Conservation (phyloP, 1,140 invertebrate genomes). For the Archivesica marissinica region DNA sequence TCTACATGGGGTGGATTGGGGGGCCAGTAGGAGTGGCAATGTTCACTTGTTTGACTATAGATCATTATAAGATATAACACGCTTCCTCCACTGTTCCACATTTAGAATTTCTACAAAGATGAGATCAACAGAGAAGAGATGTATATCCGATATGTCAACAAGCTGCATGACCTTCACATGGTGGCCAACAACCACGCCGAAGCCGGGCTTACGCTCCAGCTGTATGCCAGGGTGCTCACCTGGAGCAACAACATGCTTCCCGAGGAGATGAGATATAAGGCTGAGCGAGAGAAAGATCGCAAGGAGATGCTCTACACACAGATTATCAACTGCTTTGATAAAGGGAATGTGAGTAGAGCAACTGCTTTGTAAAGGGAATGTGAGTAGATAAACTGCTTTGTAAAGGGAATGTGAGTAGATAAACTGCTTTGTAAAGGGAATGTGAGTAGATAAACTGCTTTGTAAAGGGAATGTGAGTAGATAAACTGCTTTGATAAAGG, state of each 20-base stretch:
- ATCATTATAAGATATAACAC: too few species aligned
- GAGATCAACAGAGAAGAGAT: constrained; percentile 80
- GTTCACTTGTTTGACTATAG: too few species aligned
- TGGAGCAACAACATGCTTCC: constrained; percentile 73
- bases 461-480: too few species aligned
- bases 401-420: too few species aligned
- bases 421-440: too few species aligned
- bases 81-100: too few species aligned
- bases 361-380: too few species aligned
- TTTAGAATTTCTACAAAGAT: constrained; percentile 88
- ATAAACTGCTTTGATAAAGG: too few species aligned
- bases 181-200: constrained; percentile 79
- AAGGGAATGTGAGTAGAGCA: constrained; percentile 79
- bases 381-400: too few species aligned
- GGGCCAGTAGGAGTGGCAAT: too few species aligned
- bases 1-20: too few species aligned
- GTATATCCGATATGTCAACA: constrained; percentile 83
- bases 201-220: constrained; percentile 79
- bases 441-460: too few species aligned
- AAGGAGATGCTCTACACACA: constrained; percentile 79
- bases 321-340: constrained; percentile 80
- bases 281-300: constrained; percentile 85
- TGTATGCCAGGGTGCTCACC: constrained; percentile 85
- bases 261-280: constrained; percentile 85
- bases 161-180: constrained; percentile 80